Evolutionary conservation across 1,140 invertebrate species (phyloP), one percentile per base, ranked within the genome.

Genomic region (Solen grandis): DNA sequence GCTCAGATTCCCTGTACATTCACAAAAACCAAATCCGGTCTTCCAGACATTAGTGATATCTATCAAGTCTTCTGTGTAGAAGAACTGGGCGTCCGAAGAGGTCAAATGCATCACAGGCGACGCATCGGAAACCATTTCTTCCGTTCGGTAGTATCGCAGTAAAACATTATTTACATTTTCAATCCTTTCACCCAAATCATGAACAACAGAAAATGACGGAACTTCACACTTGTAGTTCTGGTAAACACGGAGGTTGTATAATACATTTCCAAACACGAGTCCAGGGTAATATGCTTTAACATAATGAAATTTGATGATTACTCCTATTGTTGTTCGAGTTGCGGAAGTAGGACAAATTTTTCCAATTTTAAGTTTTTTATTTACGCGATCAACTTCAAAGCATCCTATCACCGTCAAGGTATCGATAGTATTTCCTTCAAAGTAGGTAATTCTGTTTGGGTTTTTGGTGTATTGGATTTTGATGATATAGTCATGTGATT

Each of bases 191-290:
- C n/a, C n/a, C n/a, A n/a, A n/a, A n/a, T n/a, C n/a, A n/a, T n/a
- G n/a, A n/a, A n/a, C n/a, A n/a, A n/a, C n/a, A n/a, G n/a, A n/a
- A n/a, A n/a, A n/a, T n/a, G n/a, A n/a, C n/a, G n/a, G n/a, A n/a
- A n/a, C n/a, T n/a, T n/a, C n/a, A n/a, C n/a, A n/a, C n/a, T n/a
- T n/a, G n/a, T n/a, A n/a, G n/a, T n/a, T 62, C 33, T 81, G 50
- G 38, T 81, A 36, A 5, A 84, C 74, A 27, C 80, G 83, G 0
- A 82, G 46, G 33, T 88, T 88, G 52, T 85, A 86, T 27, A 70
- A 46, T 2, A 90, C 86, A 63, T 90, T 86, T 16, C 88, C 88
- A 74, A 90, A 88, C 19, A 88, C 78, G n/a, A 88, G 73, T 16
- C 82, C 75, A 25, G 83, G 82, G 66, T 88, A 55, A 29, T 79